Base-by-base conservation (phyloP, 2,888 invertebrate species). In the Ophion costatus region DNA sequence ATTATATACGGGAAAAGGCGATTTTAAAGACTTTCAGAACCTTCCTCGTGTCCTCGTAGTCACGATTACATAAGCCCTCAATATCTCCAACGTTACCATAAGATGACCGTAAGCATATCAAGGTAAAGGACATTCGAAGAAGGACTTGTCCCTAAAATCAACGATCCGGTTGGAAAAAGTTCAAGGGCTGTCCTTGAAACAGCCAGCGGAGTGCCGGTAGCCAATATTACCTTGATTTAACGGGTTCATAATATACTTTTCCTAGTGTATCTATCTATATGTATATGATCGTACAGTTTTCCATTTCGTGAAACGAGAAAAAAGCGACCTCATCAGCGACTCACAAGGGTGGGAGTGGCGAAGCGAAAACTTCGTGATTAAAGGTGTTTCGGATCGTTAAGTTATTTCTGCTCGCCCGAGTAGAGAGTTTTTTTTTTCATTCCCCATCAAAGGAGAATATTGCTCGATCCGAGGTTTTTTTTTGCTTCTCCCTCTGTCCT, bases 361-460 rank as follows among this genome's bases (percentile, higher is more conserved):
- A 29, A 75, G 76, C 76, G 80, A 86, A 89, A 89, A 88, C 83
- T 89, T 90, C 51, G 87, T 88, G 90, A 90, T 90, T 90, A 89
- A 89, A 89, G 88, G 87, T 89, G 86, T 85, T 88, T 88, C 87
- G 86, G 83, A 84, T 89, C 88, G 89, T 89, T 89, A 88, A 89
- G 89, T 88, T 90, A 88, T 88, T 88, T 86, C 71, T 80, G 83
- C 82, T 82, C 80, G 85, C 76, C 80, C 81, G 82, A 80, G 83
- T 82, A 83, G 79, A 80, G 81, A 71, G 82, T 82, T 82, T 81
- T 83, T 78, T 78, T 77, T 86, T 78, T 70, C 56, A 51, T 42
- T 38, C 38, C 33, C 33, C 70, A 57, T 67, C 81, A 84, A 78
- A 84, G 64, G 33, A 79, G 80, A 24, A 64, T 64, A 78, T 56